phyloP scores from a whole-genome alignment of 2,888 invertebrate genomes.

The Phengaris alcon region DNA sequence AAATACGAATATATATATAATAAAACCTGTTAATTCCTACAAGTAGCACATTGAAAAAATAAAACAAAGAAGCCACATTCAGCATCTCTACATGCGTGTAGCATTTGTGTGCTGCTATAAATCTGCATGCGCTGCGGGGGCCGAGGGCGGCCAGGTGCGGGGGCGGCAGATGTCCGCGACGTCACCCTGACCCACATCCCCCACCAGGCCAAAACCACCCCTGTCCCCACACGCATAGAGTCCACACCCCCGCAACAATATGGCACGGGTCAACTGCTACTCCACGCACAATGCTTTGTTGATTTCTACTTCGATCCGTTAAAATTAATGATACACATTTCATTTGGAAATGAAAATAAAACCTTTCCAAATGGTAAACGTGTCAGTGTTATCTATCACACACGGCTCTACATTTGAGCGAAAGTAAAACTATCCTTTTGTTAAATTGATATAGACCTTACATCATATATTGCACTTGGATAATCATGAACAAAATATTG shows the following conservation, averaged over 20 bases:
- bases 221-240: constrained; percentile 31
- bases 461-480: too few species aligned
- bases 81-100: constrained; percentile 30
- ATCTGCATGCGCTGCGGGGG: constrained; percentile 59
- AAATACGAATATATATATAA: too few species aligned
- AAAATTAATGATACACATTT: constrained; percentile 35
- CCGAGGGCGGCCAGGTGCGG: constrained; percentile 58
- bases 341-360: constrained; percentile 12
- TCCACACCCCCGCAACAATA: constrained; percentile 28
- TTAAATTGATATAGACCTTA: too few species aligned
- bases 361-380: not conserved
- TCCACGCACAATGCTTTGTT: constrained; percentile 47
- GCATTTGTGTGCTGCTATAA: constrained; percentile 48
- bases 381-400: not conserved
- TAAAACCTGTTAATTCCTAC: not conserved
- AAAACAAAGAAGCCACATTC: constrained; percentile 25
- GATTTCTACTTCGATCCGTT: constrained; percentile 37
- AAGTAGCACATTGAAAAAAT: not conserved
- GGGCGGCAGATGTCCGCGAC: constrained; percentile 66
- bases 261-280: constrained; percentile 41
- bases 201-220: constrained; percentile 32
- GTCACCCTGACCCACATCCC: constrained; percentile 59
- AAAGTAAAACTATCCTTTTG: too few species aligned
- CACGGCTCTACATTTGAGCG: not conserved
- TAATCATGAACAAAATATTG: too few species aligned